These are phyloP conservation scores for Acrossocheilus wenchowensis DNA, from an alignment of 2,797 vertebrate species.

Conservation along the genomic window DNA sequence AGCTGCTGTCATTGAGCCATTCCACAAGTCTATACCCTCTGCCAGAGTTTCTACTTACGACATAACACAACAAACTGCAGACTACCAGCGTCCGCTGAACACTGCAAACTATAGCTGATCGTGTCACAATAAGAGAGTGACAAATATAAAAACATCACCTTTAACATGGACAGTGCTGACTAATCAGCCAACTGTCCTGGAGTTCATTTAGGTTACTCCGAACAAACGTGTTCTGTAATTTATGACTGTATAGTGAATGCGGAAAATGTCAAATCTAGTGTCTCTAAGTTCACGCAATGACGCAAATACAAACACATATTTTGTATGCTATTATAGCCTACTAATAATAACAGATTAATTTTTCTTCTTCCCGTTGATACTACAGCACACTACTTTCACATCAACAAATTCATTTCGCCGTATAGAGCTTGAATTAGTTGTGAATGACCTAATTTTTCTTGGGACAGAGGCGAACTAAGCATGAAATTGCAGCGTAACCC, in stretches of 20 bases:
- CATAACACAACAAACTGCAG: slow-evolving; percentile 14
- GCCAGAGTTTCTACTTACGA: slow-evolving; percentile 4
- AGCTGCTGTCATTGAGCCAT: slow-evolving; percentile 50
- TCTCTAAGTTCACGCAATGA: background rate
- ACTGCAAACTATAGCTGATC: background rate
- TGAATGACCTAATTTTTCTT: slow-evolving; percentile 43
- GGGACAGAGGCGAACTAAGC: slow-evolving; percentile 57
- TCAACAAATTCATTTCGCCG: slow-evolving; percentile 5
- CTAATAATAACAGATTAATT: background rate
- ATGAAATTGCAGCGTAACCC: slow-evolving; percentile 64
- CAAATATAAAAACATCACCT: background rate
- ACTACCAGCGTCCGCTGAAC: background rate
- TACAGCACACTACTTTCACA: background rate
- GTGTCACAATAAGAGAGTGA: background rate
- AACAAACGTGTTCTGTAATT: background rate
- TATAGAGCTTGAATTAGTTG: slow-evolving; percentile 39
- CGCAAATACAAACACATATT: background rate
- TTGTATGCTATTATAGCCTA: background rate
- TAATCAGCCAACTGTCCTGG: background rate
- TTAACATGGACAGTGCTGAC: background rate
- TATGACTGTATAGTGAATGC: background rate
- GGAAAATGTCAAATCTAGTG: background rate
- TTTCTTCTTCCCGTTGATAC: background rate
- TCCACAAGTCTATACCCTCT: slow-evolving; percentile 34
- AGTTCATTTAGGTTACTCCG: background rate